Evolutionary conservation across 2,888 invertebrate genomes (phyloP), one percentile per base, ranked within the genome.

Genomic region (Cataglyphis altisquamis): DNA sequence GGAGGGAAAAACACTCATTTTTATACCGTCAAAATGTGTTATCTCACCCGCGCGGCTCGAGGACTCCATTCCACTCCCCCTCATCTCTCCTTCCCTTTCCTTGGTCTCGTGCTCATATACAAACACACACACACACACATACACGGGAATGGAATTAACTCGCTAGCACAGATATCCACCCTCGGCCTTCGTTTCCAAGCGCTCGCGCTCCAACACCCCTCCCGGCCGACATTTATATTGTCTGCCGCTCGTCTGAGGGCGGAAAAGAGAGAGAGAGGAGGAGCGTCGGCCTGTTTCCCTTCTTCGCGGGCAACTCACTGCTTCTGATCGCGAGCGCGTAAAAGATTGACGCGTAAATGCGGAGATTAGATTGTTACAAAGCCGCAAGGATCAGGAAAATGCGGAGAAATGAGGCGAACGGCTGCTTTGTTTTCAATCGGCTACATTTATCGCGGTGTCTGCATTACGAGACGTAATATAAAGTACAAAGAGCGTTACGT

Each of bases 1-100:
- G 90, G 88, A 92, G 94, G 93, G 94, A 94, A 94, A 94, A 94
- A 94, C 94, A 94, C 94, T 94, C 94, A 94, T 94, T 94, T 94
- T 94, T 94, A 94, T 94, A 94, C 94, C 94, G 94, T 94, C 94
- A 94, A 94, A 94, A 94, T 94, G 94, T 93, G 94, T 94, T 94
- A 94, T 94, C 94, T 94, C 90, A 89, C 91, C 90, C 89, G 92
- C 88, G 92, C 92, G 91, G 91, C 90, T 91, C 91, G 88, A 88
- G 48, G 88, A 84, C 90, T 75, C 87, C 81, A 82, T 84, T 84
- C 87, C 86, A 83, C 86, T 85, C 84, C 82, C 77, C 80, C 82
- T 82, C 83, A 64, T 57, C 70, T 75, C 85, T 74, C 62, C 63
- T 63, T 67, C 55, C 41, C 70, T 67, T 81, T 73, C 87, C 60